A percentile compares a stretch with the other conserved stretches of the same genome.
Evolutionary conservation across 1,140 invertebrate genomes (phyloP).

Genomic region (Plectrocnemia conspersa): DNA sequence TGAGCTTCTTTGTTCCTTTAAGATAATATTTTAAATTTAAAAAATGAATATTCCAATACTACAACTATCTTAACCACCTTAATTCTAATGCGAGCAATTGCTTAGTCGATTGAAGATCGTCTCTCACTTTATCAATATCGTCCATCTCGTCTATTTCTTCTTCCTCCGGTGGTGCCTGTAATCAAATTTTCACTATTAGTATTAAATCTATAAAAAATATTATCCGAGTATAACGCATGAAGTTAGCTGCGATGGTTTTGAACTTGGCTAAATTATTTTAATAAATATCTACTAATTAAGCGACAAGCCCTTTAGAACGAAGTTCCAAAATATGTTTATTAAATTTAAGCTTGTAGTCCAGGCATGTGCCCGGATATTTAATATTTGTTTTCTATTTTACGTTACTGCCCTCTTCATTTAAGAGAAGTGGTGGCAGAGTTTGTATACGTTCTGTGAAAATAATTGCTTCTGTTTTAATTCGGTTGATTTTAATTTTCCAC

Average conservation of each 20-base stretch:
- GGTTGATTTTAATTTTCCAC: no score
- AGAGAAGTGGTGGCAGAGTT: no score
- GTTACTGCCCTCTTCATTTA: no score
- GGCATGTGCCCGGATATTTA: no score
- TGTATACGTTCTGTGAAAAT: no score
- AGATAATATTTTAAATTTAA: neutral
- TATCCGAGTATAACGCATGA: neutral
- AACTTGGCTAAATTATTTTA: no score
- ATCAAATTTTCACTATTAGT: neutral
- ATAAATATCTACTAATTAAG: no score
- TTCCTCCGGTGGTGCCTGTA: conserved; percentile 42
- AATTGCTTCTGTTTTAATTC: no score
- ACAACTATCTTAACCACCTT: conserved; percentile 44
- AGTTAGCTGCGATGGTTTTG: neutral
- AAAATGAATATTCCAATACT: neutral
- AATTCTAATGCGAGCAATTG: conserved; percentile 83
- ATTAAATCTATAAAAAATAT: neutral
- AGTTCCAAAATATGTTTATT: no score
- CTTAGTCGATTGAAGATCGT: conserved; percentile 86
- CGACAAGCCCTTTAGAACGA: no score
- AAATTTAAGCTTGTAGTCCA: no score
- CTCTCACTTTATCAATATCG: conserved; percentile 84
- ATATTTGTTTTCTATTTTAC: no score
- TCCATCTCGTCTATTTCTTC: conserved; percentile 77
- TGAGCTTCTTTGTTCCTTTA: conserved; percentile 75